Conservation (phyloP, 1,140 invertebrate genomes). For the Rhizoglyphus robini region DNA sequence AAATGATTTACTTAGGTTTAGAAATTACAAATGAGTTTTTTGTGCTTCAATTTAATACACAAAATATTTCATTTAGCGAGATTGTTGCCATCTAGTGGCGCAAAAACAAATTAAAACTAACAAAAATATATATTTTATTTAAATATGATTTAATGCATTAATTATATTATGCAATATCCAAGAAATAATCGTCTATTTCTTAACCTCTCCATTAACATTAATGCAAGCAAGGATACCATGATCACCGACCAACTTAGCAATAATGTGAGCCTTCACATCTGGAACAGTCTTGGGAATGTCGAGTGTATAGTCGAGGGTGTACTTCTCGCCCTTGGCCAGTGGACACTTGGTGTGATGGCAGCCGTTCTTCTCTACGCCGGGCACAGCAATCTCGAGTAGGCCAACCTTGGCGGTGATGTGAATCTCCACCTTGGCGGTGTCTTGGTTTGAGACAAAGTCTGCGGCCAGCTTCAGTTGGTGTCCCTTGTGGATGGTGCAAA, state of each 20-base stretch:
- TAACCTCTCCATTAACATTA: not conserved
- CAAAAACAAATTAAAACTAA: too few species aligned
- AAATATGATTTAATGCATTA: too few species aligned
- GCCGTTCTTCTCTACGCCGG: not conserved
- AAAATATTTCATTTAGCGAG: too few species aligned
- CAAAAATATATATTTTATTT: too few species aligned
- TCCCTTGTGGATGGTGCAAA: conserved; percentile 3
- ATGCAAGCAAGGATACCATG: not conserved
- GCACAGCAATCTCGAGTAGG: not conserved
- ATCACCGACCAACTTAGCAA: not conserved
- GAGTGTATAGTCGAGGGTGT: not conserved
- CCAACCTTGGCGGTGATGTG: not conserved
- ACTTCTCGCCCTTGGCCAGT: not conserved
- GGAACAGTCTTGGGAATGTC: not conserved
- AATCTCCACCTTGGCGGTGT: not conserved
- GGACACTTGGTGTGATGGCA: not conserved
- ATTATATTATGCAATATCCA: too few species aligned
- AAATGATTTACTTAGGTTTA: too few species aligned
- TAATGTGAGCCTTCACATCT: not conserved
- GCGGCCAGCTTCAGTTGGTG: not conserved
- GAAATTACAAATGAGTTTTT: too few species aligned
- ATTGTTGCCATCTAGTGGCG: too few species aligned
- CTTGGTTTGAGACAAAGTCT: not conserved
- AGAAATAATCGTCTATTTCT: not conserved
- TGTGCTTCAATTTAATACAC: too few species aligned